phyloP scores from a whole-genome alignment of 1,140 invertebrate species.

The Drosophila simulans region DNA sequence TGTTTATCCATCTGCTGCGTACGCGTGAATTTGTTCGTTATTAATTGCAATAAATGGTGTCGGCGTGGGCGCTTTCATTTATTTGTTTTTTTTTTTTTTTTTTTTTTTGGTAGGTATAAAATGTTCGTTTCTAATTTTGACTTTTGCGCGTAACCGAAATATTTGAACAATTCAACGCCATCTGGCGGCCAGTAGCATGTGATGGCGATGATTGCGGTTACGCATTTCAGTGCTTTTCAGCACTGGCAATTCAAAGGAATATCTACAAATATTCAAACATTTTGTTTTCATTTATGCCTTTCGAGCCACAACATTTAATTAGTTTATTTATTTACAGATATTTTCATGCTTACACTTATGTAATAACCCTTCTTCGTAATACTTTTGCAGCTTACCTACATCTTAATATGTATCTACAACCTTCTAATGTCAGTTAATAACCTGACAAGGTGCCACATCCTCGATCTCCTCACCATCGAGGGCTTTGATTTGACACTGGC shows the following conservation, averaged over 20 bases:
- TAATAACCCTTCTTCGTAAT: not conserved
- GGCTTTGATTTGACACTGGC: slow-evolving; percentile 76
- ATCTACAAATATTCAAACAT: no score
- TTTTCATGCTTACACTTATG: not conserved
- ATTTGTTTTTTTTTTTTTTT: slow-evolving; percentile 2
- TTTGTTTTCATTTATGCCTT: no score
- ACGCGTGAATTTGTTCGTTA: slow-evolving; percentile 47
- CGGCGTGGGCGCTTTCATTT: slow-evolving; percentile 44
- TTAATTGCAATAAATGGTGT: slow-evolving; percentile 65
- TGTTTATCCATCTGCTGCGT: slow-evolving; percentile 60
- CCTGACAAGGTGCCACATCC: slow-evolving; percentile 60
- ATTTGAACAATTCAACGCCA: slow-evolving; percentile 16
- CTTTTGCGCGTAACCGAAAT: not conserved
- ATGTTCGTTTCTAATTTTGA: no score
- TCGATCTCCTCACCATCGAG: slow-evolving; percentile 73
- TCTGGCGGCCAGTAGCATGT: not conserved
- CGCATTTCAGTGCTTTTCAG: not conserved
- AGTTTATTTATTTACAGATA: not conserved
- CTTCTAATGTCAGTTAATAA: slow-evolving; percentile 29
- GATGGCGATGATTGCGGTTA: not conserved
- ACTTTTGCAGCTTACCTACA: not conserved
- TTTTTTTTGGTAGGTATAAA: not conserved
- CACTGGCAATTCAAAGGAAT: not conserved
- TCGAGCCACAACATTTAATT: no score
- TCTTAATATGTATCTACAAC: not conserved